phyloP scores from a whole-genome alignment of 2,113 vertebrate species.

The Trinectes maculatus region DNA sequence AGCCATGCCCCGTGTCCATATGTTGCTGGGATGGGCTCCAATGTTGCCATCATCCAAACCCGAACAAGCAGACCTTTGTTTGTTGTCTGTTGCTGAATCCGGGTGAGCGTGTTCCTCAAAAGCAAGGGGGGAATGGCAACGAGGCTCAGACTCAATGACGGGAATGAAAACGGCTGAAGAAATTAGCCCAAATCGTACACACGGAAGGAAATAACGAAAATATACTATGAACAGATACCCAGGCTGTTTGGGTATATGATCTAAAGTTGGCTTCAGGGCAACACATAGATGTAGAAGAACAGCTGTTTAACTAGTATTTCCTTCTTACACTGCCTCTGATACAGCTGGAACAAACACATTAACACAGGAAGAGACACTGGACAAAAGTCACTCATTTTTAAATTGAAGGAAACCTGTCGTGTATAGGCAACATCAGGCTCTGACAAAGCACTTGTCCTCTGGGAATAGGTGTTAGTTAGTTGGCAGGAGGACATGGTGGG shows the following conservation, averaged over 20 bases:
- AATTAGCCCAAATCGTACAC: too few species aligned
- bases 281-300: slow-evolving; percentile 85
- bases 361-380: slow-evolving; percentile 88
- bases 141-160: too few species aligned
- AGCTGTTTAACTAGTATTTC: slow-evolving; percentile 89
- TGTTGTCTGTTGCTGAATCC: slow-evolving; percentile 71
- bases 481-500: slow-evolving; percentile 74
- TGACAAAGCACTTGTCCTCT: slow-evolving; percentile 91
- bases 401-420: slow-evolving; percentile 83
- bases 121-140: slow-evolving; percentile 40
- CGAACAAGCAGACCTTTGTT: slow-evolving; percentile 82
- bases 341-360: slow-evolving; percentile 90
- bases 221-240: too few species aligned
- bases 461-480: slow-evolving; percentile 87
- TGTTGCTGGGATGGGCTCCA: slow-evolving; percentile 84
- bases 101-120: slow-evolving; percentile 57
- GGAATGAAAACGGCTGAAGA: too few species aligned
- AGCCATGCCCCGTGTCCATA: slow-evolving; percentile 84
- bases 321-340: slow-evolving; percentile 84
- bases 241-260: too few species aligned
- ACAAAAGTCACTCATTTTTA: slow-evolving; percentile 86
- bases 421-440: slow-evolving; percentile 72
- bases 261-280: slow-evolving; percentile 36
- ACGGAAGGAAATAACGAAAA: too few species aligned
- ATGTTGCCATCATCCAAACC: slow-evolving; percentile 81